Conservation (phyloP, 2,113 vertebrate species). For the Chaetops frenatus region DNA sequence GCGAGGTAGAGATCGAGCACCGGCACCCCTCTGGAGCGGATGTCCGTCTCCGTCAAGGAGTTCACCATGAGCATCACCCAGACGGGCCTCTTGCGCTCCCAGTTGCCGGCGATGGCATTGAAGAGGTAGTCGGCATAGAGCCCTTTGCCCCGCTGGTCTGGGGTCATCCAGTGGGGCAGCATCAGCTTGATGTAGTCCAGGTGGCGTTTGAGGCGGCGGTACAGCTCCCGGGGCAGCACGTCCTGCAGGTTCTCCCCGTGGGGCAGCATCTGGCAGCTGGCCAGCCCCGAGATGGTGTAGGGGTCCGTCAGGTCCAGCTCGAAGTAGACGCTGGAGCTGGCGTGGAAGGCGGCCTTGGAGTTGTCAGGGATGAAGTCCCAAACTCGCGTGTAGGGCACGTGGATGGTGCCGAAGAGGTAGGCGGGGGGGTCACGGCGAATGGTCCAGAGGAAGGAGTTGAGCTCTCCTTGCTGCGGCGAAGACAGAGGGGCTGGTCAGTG, state of each 20-base stretch:
- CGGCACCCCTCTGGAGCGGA: constrained; percentile 89
- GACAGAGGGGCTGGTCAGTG: background rate
- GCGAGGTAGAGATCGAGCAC: constrained; percentile 94
- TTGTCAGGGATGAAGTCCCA: constrained; percentile 94
- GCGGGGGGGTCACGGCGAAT: constrained; percentile 83
- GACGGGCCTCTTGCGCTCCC: constrained; percentile 96
- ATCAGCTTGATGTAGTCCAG: constrained; percentile 97
- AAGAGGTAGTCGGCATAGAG: constrained; percentile 96
- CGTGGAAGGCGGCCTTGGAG: constrained; percentile 90
- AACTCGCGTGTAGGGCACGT: constrained; percentile 94
- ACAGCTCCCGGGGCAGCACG: constrained; percentile 88
- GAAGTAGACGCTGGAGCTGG: constrained; percentile 88
- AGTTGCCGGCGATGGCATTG: constrained; percentile 95
- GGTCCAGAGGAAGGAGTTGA: constrained; percentile 97
- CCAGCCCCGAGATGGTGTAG: constrained; percentile 90
- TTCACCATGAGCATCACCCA: constrained; percentile 99
- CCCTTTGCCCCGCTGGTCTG: constrained; percentile 89
- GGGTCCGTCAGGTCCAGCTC: constrained; percentile 95
- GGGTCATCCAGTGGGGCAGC: constrained; percentile 97
- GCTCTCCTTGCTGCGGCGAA: constrained; percentile 81
- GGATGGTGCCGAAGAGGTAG: constrained; percentile 96
- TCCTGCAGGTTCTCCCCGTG: constrained; percentile 92
- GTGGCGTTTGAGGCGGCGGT: constrained; percentile 94
- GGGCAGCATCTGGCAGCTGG: constrained; percentile 93
- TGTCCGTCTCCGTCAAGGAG: constrained; percentile 92